These are phyloP conservation scores for Cephalopachus bancanus DNA, from an alignment of 2,797 vertebrate genomes.

Conservation along the genomic window DNA sequence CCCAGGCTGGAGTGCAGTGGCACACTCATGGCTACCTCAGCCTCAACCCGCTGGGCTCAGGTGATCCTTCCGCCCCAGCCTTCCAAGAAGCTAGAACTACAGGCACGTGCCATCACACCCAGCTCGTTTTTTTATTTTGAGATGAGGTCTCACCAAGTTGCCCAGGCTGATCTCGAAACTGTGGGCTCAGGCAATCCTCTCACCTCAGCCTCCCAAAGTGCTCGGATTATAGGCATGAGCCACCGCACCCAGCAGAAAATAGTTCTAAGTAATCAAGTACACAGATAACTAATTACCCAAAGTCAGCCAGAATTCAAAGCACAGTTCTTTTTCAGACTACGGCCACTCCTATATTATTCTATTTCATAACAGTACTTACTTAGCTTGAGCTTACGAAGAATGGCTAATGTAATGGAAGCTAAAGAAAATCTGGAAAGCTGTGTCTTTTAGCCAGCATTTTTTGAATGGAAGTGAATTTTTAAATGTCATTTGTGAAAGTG, in stretches of 20 bases:
- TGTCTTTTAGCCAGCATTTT: conserved; percentile 3
- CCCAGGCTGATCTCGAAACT: too few species aligned
- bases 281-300: neutral
- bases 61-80: too few species aligned
- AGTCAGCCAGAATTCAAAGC: neutral
- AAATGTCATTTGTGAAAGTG: neutral
- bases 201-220: too few species aligned
- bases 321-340: neutral
- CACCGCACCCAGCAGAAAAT: neutral
- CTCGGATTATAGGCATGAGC: too few species aligned
- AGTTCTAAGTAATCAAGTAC: neutral
- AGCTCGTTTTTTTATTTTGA: too few species aligned
- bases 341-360: neutral
- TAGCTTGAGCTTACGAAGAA: neutral
- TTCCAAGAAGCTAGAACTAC: too few species aligned
- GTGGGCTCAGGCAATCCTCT: too few species aligned
- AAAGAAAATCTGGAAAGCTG: neutral
- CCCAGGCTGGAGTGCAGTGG: too few species aligned
- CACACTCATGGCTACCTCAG: too few species aligned
- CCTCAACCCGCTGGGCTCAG: too few species aligned
- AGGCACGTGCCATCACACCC: too few species aligned
- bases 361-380: neutral
- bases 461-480: neutral
- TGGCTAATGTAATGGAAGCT: neutral
- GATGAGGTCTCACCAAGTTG: too few species aligned